Evolutionary conservation across 2,113 vertebrate species (phyloP).

Genomic region (Caretta caretta): DNA sequence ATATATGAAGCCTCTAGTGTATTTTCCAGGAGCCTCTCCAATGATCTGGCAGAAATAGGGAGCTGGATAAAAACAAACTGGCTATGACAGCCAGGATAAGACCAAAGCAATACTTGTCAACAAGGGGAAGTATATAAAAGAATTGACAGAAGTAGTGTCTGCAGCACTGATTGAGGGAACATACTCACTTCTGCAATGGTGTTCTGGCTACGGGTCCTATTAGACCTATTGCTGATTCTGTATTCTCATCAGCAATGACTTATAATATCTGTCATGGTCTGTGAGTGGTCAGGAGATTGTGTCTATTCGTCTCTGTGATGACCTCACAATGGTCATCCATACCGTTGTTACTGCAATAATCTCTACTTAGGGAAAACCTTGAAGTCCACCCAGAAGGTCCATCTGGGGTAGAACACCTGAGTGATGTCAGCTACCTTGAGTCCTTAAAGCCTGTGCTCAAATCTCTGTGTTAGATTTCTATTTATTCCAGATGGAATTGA

Average conservation of each 20-base stretch:
- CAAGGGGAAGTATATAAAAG: background rate
- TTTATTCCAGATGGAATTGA: background rate
- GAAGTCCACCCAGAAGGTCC: background rate
- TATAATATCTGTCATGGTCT: background rate
- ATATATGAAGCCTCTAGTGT: background rate
- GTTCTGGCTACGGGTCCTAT: background rate
- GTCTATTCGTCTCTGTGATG: background rate
- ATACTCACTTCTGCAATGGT: background rate
- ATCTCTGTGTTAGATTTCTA: background rate
- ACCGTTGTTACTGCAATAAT: background rate
- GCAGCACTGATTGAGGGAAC: background rate
- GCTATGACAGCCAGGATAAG: background rate
- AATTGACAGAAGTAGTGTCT: background rate
- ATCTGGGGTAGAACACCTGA: background rate
- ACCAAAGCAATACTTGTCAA: background rate
- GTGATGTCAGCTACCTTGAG: background rate
- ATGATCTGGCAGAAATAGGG: background rate
- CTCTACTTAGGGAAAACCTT: background rate
- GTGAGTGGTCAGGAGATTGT: background rate
- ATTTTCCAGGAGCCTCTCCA: background rate
- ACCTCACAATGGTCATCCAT: background rate
- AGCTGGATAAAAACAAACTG: background rate
- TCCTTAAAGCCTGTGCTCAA: background rate
- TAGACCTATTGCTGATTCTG: background rate
- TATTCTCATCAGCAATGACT: background rate